phyloP scores from a whole-genome alignment of 2,113 vertebrate species.

The Zosterops pallidus region DNA sequence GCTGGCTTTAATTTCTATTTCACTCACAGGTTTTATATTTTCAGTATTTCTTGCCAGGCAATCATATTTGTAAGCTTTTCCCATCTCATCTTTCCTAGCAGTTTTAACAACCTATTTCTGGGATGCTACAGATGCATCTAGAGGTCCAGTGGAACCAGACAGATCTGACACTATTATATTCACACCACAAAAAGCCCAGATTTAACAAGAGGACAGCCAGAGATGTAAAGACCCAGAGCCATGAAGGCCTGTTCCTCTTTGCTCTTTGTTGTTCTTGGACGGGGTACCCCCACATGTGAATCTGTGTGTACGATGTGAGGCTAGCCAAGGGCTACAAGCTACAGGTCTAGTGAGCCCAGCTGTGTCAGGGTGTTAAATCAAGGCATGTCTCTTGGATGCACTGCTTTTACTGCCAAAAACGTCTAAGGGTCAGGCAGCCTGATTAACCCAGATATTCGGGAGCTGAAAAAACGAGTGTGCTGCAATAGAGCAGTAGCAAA shows the following conservation, averaged over 20 bases:
- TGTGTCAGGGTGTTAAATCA: constrained; percentile 38
- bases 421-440: constrained; percentile 33
- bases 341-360: constrained; percentile 8
- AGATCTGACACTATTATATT: not conserved
- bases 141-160: not conserved
- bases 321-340: constrained; percentile 8
- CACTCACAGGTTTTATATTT: no score
- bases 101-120: not conserved
- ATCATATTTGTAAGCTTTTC: no score
- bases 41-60: no score
- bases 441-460: constrained; percentile 25
- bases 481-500: not conserved
- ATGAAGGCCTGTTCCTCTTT: not conserved
- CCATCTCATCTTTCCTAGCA: no score
- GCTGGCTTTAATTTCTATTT: no score
- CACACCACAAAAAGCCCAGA: not conserved
- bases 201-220: constrained; percentile 6
- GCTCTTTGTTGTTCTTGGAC: constrained; percentile 17
- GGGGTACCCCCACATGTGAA: not conserved
- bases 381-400: constrained; percentile 24
- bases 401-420: constrained; percentile 47
- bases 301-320: not conserved
- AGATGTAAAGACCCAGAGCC: not conserved
- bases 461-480: not conserved
- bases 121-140: not conserved